A percentile compares a stretch with the other conserved stretches of the same genome.
These are phyloP conservation scores for Amphimedon queenslandica DNA, from an alignment of 37 sponge, comb jelly and placozoan species.

Conservation along the genomic window DNA sequence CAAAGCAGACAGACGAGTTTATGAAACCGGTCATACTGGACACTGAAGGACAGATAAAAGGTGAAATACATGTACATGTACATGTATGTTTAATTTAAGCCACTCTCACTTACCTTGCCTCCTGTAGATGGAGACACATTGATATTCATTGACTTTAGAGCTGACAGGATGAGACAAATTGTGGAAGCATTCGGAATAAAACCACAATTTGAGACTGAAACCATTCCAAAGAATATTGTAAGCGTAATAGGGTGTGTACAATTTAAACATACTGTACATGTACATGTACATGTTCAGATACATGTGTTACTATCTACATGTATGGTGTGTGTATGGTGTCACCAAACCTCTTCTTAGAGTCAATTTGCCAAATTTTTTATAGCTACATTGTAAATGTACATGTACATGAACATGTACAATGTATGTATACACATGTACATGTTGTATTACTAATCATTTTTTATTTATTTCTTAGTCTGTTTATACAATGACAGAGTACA, in stretches of 20 bases:
- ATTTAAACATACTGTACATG: too few relatives aligned
- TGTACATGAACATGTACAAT: too few relatives aligned
- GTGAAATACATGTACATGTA: slow-evolving; percentile 10
- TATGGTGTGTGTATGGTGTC: too few relatives aligned
- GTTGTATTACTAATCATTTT: not conserved
- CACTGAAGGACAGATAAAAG: slow-evolving; percentile 67
- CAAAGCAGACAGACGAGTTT: slow-evolving; percentile 90
- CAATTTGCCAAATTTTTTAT: too few relatives aligned
- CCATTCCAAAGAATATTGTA: slow-evolving; percentile 46
- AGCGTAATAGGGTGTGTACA: too few relatives aligned
- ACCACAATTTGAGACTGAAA: slow-evolving; percentile 83
- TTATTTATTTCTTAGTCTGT: slow-evolving; percentile 28
- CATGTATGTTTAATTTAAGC: not conserved
- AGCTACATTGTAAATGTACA: too few relatives aligned
- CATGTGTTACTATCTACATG: too few relatives aligned
- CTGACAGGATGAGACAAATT: slow-evolving; percentile 96
- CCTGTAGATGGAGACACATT: slow-evolving; percentile 81
- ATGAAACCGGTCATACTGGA: slow-evolving; percentile 89
- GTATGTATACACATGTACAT: not conserved
- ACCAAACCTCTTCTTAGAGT: too few relatives aligned
- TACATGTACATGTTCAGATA: too few relatives aligned
- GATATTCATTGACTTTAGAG: slow-evolving; percentile 90
- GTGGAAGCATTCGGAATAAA: slow-evolving; percentile 90
- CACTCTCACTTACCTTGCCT: not conserved
- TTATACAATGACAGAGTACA: slow-evolving; percentile 88